Conservation (phyloP, 2,113 vertebrate species). For the Chamaetylas fuelleborni region DNA sequence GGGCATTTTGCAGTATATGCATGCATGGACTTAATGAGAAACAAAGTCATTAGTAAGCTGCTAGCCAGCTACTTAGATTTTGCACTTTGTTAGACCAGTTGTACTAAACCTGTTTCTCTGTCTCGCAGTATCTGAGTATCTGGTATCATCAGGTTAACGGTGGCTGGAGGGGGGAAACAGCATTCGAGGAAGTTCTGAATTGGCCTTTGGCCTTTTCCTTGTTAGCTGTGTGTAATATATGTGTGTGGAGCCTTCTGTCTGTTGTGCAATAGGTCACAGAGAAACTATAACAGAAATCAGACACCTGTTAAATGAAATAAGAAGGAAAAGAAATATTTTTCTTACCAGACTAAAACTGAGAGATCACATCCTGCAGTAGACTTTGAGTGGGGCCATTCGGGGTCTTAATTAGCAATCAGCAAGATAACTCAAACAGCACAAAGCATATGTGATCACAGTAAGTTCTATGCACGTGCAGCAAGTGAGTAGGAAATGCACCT, state of each 20-base stretch:
- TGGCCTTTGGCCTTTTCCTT: not conserved
- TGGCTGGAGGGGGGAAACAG: not conserved
- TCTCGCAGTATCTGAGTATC: not conserved
- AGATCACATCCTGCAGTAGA: not conserved
- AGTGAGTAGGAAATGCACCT: not conserved
- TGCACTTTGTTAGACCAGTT: slow-evolving; percentile 17
- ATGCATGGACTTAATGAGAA: not conserved
- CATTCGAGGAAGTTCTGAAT: not conserved
- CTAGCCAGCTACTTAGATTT: slow-evolving; percentile 32
- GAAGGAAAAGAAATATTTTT: not conserved
- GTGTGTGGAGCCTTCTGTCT: not conserved
- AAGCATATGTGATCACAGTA: not conserved
- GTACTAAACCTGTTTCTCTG: not conserved
- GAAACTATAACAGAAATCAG: not conserved
- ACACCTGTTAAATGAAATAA: not conserved
- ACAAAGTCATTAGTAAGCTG: slow-evolving; percentile 39
- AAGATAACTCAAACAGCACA: not conserved
- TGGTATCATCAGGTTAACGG: not conserved
- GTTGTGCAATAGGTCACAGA: not conserved
- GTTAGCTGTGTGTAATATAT: not conserved
- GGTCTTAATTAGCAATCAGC: not conserved
- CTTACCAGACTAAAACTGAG: not conserved
- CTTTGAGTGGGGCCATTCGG: not conserved
- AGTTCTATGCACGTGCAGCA: not conserved
- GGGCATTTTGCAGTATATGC: not conserved